These are phyloP conservation scores for Luperina nickerlii DNA, from an alignment of 2,888 invertebrate species.

Conservation along the genomic window DNA sequence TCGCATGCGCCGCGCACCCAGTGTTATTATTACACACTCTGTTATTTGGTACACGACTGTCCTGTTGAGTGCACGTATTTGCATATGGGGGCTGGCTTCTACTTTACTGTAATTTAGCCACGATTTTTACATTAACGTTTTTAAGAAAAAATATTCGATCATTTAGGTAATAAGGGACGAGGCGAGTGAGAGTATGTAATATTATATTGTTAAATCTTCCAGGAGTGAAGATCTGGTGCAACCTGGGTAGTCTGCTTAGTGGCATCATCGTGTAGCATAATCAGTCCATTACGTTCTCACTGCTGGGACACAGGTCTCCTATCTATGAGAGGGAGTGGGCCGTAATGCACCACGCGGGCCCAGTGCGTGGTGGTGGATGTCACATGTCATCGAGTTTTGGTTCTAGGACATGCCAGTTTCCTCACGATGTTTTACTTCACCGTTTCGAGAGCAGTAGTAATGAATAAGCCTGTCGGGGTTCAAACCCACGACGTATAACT, in stretches of 20 bases:
- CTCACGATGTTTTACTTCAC: too few relatives aligned
- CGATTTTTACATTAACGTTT: constrained; percentile 44
- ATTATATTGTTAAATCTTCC: background rate
- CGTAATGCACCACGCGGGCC: too few relatives aligned
- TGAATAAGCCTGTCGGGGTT: background rate
- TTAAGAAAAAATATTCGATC: constrained; percentile 24
- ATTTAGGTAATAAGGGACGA: constrained; percentile 40
- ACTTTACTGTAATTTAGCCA: constrained; percentile 48
- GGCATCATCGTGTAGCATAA: background rate
- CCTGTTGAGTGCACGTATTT: constrained; percentile 51
- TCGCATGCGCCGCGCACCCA: constrained; percentile 58
- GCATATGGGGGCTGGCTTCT: constrained; percentile 49
- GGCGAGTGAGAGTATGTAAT: background rate
- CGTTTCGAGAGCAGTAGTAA: background rate
- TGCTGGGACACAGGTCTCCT: background rate
- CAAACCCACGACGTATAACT: too few relatives aligned
- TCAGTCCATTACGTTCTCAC: background rate
- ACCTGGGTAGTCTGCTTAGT: background rate
- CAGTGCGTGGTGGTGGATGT: too few relatives aligned
- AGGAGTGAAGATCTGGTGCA: background rate
- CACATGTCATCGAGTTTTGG: too few relatives aligned
- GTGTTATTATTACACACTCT: constrained; percentile 65
- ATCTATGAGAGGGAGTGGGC: too few relatives aligned
- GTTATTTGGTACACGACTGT: constrained; percentile 62
- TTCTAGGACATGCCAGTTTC: too few relatives aligned